Evolutionary conservation across 1,140 invertebrate genomes (phyloP).

Genomic region (Sinonovacula constricta): DNA sequence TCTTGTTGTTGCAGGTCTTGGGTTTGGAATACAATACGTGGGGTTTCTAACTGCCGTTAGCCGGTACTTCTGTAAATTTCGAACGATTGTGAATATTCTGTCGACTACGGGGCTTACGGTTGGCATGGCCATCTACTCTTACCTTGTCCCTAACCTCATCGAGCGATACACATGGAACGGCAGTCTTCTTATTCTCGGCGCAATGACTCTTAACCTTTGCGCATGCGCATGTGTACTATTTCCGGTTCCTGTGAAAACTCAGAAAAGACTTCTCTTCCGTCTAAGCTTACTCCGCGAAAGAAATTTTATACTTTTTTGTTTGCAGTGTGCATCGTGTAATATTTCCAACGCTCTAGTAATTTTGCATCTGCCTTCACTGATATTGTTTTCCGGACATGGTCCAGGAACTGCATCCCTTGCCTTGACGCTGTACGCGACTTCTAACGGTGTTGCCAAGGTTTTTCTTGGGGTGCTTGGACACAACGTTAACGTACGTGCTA

Average conservation of each 20-base stretch:
- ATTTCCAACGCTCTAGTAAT: conserved; percentile 29
- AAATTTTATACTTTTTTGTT: conserved; percentile 4
- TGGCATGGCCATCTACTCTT: conserved; percentile 28
- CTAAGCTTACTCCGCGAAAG: conserved; percentile 6
- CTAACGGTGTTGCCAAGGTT: conserved; percentile 29
- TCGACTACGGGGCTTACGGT: conserved; percentile 22
- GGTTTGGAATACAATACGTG: conserved; percentile 30
- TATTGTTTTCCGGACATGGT: neutral
- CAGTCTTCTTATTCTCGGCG: conserved; percentile 24
- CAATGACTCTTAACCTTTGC: conserved; percentile 20
- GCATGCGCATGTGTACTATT: conserved; percentile 7
- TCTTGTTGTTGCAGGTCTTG: conserved; percentile 18
- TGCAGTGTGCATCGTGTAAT: conserved; percentile 26
- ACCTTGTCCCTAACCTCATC: conserved; percentile 8
- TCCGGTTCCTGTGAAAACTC: neutral
- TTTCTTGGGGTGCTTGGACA: conserved; percentile 8
- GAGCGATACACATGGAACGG: conserved; percentile 8
- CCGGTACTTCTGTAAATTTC: conserved; percentile 21
- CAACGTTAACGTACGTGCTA: neutral
- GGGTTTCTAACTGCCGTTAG: conserved; percentile 22
- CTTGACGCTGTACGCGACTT: conserved; percentile 7
- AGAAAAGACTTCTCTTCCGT: neutral
- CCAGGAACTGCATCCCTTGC: conserved; percentile 1
- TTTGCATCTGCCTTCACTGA: conserved; percentile 27
- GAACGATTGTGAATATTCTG: conserved; percentile 19